Evolutionary conservation across 2,888 invertebrate species (phyloP), one percentile per base, ranked within the genome.

Genomic region (Troides oblongomaculatus): DNA sequence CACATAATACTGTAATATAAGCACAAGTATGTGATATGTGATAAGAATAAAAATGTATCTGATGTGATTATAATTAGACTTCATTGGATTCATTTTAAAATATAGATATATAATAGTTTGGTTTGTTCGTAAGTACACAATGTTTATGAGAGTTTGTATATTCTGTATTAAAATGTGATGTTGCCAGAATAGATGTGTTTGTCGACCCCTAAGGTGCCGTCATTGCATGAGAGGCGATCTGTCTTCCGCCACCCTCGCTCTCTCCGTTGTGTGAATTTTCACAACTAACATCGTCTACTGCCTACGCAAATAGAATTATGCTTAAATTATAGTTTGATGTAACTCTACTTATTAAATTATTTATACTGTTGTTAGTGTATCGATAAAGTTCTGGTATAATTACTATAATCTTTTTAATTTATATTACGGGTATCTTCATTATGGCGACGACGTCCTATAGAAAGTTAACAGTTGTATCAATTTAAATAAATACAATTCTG

Each of bases 151-250:
- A 39, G 39, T 59, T 64, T 43, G 50, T 72, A 64, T 46, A 66
- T 58, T 64, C 58, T 18, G 14, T 64, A 71, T 61, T 63, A 67
- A 50, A 64, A 70, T 70, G 23, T 23, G 53, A 46, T 53, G 53
- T 53, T 58, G 58, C 66, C 43, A 58, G 59, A 74, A 71, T 72
- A 71, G 68, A 69, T 66, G 36, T 62, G 61, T 65, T 72, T 71
- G 72, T 68, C 71, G 72, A 75, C 72, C 75, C 73, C 71, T 74
- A 76, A 78, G 79, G 79, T 78, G 75, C 77, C 78, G 84, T 83
- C 84, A 80, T 79, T 77, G 79, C 74, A 74, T 74, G 74, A 81
- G 77, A 74, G 79, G 75, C 78, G 78, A 85, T 88, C 82, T 77
- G 78, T 86, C 86, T 85, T 83, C 73, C 69, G 65, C 70, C 72